phyloP scores from a whole-genome alignment of 2,797 vertebrate genomes.

The Silurus lanzhouensis region DNA sequence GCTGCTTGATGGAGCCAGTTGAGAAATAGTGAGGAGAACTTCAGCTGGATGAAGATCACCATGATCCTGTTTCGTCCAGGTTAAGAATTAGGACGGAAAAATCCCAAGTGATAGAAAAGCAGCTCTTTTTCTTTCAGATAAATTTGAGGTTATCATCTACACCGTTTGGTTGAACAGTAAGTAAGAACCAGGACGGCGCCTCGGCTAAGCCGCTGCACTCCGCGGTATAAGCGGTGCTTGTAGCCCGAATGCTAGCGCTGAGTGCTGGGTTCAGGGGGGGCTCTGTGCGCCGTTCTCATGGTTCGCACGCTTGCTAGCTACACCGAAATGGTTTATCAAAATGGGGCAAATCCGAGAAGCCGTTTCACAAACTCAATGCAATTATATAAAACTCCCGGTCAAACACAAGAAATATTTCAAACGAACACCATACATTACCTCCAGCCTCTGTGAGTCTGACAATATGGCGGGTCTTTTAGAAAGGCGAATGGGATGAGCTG shows the following conservation, averaged over 20 bases:
- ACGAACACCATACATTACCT: constrained; percentile 56
- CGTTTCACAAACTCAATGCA: neutral
- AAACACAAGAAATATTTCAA: neutral
- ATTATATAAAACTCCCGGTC: neutral
- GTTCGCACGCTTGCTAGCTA: neutral
- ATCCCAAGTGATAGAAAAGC: neutral
- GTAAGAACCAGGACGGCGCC: neutral
- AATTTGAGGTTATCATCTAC: neutral
- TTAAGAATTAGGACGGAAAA: neutral
- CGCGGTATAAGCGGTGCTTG: neutral
- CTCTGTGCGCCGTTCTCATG: neutral
- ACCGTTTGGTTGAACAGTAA: neutral
- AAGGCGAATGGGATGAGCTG: constrained; percentile 3
- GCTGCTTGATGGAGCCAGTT: neutral
- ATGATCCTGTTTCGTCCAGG: neutral
- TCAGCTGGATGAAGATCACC: neutral
- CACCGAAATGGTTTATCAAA: neutral
- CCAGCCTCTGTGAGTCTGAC: constrained; percentile 50
- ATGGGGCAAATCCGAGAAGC: neutral
- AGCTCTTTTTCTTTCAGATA: neutral
- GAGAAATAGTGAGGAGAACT: neutral
- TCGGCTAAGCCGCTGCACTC: neutral
- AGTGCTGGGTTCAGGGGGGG: neutral
- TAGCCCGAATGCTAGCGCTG: neutral
- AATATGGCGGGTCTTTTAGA: constrained; percentile 59